A percentile compares a stretch with the other conserved stretches of the same genome.
Evolutionary conservation across 2,113 vertebrate species (phyloP).

Genomic region (Eidolon helvum): DNA sequence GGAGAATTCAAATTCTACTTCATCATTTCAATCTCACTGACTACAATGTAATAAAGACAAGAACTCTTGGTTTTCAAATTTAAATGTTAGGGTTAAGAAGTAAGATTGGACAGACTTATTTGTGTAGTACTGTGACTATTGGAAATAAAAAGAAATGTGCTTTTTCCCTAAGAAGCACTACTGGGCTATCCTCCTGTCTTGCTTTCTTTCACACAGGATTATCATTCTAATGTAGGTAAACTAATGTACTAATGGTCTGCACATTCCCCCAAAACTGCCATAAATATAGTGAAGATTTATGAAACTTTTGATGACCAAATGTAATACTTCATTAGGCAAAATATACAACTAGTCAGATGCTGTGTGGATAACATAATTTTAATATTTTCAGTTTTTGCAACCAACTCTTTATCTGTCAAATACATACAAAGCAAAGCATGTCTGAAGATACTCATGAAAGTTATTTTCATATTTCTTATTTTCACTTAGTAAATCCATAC

Average conservation of each 20-base stretch:
- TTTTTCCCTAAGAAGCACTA: not conserved
- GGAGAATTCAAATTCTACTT: constrained; percentile 33
- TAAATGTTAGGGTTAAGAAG: not conserved
- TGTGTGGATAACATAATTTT: not conserved
- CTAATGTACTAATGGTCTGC: not conserved
- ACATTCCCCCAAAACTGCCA: not conserved
- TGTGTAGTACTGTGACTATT: not conserved
- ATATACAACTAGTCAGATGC: not conserved
- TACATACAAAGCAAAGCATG: not conserved
- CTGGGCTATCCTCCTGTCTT: not conserved
- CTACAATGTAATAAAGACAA: not conserved
- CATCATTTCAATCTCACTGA: constrained; percentile 45
- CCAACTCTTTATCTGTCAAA: constrained; percentile 7
- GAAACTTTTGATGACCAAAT: not conserved
- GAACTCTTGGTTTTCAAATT: constrained; percentile 13
- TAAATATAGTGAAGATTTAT: not conserved
- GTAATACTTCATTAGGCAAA: not conserved
- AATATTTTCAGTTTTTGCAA: not conserved
- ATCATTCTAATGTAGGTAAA: not conserved
- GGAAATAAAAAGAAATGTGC: not conserved
- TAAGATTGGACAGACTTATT: not conserved
- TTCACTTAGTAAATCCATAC: constrained; percentile 10
- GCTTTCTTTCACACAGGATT: not conserved
- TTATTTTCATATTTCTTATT: constrained; percentile 15
- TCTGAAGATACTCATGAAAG: not conserved